phyloP scores from a whole-genome alignment of 2,888 invertebrate genomes.

The Lottia gigantea region DNA sequence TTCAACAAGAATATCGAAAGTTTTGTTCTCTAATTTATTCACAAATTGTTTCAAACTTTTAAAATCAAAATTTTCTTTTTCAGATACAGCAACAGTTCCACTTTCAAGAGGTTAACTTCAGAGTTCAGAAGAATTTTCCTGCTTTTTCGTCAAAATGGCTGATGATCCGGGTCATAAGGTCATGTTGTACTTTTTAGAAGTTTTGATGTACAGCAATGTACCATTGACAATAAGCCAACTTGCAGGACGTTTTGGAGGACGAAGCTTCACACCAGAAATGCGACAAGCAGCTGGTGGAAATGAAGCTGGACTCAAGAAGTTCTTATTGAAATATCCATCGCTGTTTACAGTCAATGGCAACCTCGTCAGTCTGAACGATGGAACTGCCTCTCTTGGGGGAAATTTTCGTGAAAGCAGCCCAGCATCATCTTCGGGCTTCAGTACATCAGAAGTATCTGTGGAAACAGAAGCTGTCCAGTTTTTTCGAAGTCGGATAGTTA shows the following conservation, averaged over 20 bases:
- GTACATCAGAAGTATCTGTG: constrained; percentile 62
- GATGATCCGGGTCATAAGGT: constrained; percentile 69
- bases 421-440: constrained; percentile 49
- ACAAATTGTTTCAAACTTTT: too few species aligned
- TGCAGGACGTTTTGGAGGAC: constrained; percentile 98
- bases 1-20: too few species aligned
- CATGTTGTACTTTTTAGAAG: constrained; percentile 96
- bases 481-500: constrained; percentile 91
- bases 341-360: constrained; percentile 89
- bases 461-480: constrained; percentile 97
- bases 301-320: constrained; percentile 94
- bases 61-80: too few species aligned
- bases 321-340: constrained; percentile 94
- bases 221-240: constrained; percentile 96
- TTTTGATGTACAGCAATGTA: constrained; percentile 91
- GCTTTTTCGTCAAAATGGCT: constrained; percentile 52
- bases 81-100: too few species aligned
- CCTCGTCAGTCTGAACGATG: constrained; percentile 60
- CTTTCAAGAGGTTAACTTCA: constrained; percentile 26
- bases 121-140: constrained; percentile 30
- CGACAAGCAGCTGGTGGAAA: constrained; percentile 79
- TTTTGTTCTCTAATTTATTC: too few species aligned
- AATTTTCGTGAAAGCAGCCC: constrained; percentile 61
- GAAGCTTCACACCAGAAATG: constrained; percentile 99
- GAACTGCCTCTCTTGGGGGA: constrained; percentile 63